Conservation (phyloP, 2,113 vertebrate genomes). For the Dolichotis patagonum region DNA sequence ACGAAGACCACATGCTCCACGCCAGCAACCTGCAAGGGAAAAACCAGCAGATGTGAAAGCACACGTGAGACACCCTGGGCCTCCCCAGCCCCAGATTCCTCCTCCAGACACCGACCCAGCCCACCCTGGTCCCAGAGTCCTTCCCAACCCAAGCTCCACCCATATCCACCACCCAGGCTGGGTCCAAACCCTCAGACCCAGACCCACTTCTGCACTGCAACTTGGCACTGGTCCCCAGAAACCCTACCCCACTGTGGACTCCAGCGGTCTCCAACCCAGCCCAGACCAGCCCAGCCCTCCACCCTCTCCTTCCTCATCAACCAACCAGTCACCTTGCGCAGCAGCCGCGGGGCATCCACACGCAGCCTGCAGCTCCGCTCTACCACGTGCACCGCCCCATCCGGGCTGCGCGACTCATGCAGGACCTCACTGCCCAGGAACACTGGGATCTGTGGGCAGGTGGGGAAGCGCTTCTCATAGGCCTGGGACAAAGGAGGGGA, state of each 20-base stretch:
- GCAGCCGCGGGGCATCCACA: slow-evolving; percentile 90
- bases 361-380: slow-evolving; percentile 91
- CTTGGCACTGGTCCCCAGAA: neutral
- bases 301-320: rapidly evolving
- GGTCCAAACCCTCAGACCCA: neutral
- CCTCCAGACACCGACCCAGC: no score
- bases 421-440: slow-evolving; percentile 91
- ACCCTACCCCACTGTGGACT: neutral
- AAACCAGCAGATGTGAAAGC: rapidly evolving
- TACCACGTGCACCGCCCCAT: slow-evolving; percentile 87
- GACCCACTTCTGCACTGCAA: neutral
- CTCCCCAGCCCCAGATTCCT: neutral
- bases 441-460: slow-evolving; percentile 90
- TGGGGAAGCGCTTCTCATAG: slow-evolving; percentile 91
- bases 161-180: neutral
- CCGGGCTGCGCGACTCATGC: slow-evolving; percentile 85
- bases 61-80: rapidly evolving
- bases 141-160: neutral
- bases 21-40: slow-evolving; percentile 87
- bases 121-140: neutral
- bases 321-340: slow-evolving; percentile 87
- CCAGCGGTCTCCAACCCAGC: neutral
- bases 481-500: slow-evolving; percentile 83
- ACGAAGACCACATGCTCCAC: slow-evolving; percentile 91
- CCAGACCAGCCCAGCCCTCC: neutral